phyloP scores from a whole-genome alignment of 2,888 invertebrate genomes.

The Tetragnatha montana region DNA sequence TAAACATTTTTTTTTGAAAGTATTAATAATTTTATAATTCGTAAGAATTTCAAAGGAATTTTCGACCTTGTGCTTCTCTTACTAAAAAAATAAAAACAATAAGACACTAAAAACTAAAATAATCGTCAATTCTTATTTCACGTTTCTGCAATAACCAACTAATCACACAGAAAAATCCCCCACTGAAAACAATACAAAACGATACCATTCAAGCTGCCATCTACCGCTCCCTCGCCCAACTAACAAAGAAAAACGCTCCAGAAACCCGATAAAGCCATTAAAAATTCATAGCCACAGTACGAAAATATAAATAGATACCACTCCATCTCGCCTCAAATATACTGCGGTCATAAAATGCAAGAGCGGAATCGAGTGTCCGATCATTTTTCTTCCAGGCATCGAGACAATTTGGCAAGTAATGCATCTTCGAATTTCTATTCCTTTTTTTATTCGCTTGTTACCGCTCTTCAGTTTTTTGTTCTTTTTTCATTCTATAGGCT shows the following conservation, averaged over 20 bases:
- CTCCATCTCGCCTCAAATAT: slow-evolving; percentile 12
- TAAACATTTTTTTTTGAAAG: no score
- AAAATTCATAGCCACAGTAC: slow-evolving; percentile 13
- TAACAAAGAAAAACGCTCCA: neutral
- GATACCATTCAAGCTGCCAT: slow-evolving; percentile 2
- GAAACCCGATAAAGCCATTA: slow-evolving; percentile 24
- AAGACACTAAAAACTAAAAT: no score
- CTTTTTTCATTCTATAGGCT: slow-evolving; percentile 56
- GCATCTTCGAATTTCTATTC: no score
- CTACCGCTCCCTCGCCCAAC: neutral
- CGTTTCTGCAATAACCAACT: no score
- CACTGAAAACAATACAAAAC: no score
- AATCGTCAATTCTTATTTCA: no score
- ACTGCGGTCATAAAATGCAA: slow-evolving; percentile 13
- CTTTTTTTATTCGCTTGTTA: neutral
- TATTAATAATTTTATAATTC: no score
- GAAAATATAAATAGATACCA: neutral
- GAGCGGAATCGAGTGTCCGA: neutral
- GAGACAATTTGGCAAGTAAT: neutral
- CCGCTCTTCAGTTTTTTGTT: neutral
- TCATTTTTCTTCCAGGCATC: neutral
- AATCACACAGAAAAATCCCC: no score
- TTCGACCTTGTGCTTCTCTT: no score
- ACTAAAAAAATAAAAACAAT: no score
- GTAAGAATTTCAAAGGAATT: no score